Conservation (phyloP, 2,888 invertebrate genomes). For the Tipula unca region DNA sequence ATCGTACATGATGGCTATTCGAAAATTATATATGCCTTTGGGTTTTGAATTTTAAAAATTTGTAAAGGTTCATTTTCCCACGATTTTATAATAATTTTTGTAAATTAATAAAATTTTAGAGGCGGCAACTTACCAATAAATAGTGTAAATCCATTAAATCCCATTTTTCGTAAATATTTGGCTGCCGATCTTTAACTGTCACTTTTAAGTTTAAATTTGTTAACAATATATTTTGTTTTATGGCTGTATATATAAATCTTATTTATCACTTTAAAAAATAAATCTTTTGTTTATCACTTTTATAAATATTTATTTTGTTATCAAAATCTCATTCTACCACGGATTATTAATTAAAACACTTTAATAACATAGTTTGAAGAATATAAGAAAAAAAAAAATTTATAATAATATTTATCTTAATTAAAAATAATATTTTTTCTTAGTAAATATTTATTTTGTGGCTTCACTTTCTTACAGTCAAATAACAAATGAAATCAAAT, state of each 20-base stretch:
- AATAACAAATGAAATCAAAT: constrained; percentile 21
- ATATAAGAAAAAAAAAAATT: neutral
- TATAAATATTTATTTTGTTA: neutral
- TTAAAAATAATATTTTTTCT: neutral
- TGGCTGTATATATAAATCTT: neutral
- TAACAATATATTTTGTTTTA: neutral
- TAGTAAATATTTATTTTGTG: constrained; percentile 14
- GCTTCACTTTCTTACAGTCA: constrained; percentile 19
- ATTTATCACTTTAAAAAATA: neutral
- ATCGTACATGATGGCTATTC: neutral
- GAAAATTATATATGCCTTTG: neutral
- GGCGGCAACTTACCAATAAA: neutral
- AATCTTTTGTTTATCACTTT: neutral
- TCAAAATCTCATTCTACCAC: neutral
- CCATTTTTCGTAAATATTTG: neutral
- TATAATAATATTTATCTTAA: neutral
- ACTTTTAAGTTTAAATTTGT: neutral
- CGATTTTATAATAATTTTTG: neutral
- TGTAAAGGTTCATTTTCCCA: neutral
- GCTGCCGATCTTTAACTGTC: neutral
- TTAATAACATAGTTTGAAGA: neutral
- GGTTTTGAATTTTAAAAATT: neutral
- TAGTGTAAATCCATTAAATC: constrained; percentile 16
- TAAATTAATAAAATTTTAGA: neutral
- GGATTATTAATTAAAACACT: neutral